Evolutionary conservation across 2,888 invertebrate species (phyloP).

Genomic region (Agriopis leucophaearia): DNA sequence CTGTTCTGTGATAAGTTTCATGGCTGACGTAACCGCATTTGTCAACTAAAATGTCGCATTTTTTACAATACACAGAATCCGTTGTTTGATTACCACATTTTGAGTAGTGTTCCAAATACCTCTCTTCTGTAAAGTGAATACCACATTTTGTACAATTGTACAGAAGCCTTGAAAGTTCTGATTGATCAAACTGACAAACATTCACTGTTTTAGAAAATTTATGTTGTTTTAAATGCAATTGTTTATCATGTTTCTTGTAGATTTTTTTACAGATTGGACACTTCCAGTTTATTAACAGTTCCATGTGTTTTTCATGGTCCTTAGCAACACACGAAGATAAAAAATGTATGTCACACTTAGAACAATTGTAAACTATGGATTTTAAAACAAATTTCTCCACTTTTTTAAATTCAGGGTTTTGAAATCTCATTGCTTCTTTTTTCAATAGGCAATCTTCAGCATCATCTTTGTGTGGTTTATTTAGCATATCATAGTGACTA

Average conservation of each 20-base stretch:
- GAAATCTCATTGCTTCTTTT: conserved; percentile 17
- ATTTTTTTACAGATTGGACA: conserved; percentile 61
- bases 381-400: conserved; percentile 50
- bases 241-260: conserved; percentile 65
- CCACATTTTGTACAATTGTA: conserved; percentile 68
- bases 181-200: conserved; percentile 55
- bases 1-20: conserved; percentile 48
- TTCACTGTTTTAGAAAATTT: conserved; percentile 53
- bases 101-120: conserved; percentile 57
- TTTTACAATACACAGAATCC: conserved; percentile 60
- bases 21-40: conserved; percentile 46
- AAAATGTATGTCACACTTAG: conserved; percentile 69
- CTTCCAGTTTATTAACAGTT: conserved; percentile 65
- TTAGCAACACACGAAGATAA: conserved; percentile 59
- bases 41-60: conserved; percentile 68
- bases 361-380: conserved; percentile 67
- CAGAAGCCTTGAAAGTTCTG: conserved; percentile 52
- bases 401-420: conserved; percentile 13
- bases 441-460: background rate
- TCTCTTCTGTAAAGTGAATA: conserved; percentile 64
- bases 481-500: conserved; percentile 43
- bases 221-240: conserved; percentile 68
- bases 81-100: conserved; percentile 55
- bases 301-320: conserved; percentile 63
- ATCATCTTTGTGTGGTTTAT: conserved; percentile 10